Evolutionary conservation across 2,888 invertebrate genomes (phyloP), one percentile per base, ranked within the genome.

Genomic region (Clistopyga incitator): DNA sequence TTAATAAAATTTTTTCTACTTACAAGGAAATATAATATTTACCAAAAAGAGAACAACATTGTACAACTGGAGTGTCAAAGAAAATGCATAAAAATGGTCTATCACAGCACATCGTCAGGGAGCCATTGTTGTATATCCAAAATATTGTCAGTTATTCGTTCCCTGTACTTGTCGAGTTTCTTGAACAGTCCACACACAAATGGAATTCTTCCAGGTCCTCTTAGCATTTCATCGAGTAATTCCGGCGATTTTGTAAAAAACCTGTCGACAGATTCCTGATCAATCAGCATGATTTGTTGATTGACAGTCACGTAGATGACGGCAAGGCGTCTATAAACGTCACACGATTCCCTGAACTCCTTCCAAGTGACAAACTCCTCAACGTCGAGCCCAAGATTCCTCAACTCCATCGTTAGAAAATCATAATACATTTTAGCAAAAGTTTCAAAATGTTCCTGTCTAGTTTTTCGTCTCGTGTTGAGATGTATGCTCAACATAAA

Each of bases 401-500:
- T 47, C 59, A 90, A 18, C 6, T 84, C 80, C 0, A 34, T 18
- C 6, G 29, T 64, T 61, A 90, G 74, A 1, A 56, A 71, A 0
- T 87, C 86, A 71, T 86, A 70, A 72, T 92, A 92, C 3, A 86
- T 42, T 23, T 78, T 64, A 1, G 89, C 42, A 3, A 91, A 78
- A 0, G 81, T 76, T 3, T 91, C 86, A 80, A 87, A 89, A 45
- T 87, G 77, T 2, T 84, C 81, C 2, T 85, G 81, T 8, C 91
- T 86, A 0, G 82, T 81, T 1, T 85, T 83, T 0, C 86, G 84
- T 70, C 87, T 81, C 6, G 90, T 89, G 47, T 87, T 90, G 68
- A 92, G 34, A 75, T 89, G 88, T 2, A 93, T 67, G 13, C 86
- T 82, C 23, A 86, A 86, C 3, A 86, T 75, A 23, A 92, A 85